Base-by-base conservation (phyloP, 1,140 invertebrate genomes). In the Orussus abietinus region DNA sequence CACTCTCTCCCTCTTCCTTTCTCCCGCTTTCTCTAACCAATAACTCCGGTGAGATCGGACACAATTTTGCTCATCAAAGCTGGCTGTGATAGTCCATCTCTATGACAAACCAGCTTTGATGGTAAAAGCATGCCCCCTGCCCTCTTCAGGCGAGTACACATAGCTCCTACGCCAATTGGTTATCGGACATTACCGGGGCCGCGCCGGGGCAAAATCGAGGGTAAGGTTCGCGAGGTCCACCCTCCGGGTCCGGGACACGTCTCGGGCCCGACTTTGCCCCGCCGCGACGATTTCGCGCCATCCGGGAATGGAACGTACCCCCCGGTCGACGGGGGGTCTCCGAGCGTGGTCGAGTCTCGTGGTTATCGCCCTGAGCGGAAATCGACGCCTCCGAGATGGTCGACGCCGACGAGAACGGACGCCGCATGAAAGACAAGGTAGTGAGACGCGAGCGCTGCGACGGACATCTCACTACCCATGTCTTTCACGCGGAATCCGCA, bases 381-480 rank as follows among this genome's bases (percentile, higher is more conserved):
- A n/a, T n/a, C n/a, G n/a, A n/a, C n/a, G n/a, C n/a, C n/a, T n/a
- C n/a, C n/a, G n/a, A n/a, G n/a, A n/a, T 42, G 9, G 35, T 33
- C 10, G 49, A 12, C 12, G 38, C 29, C 4, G 13, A 60, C 44
- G 43, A 43, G 38, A 34, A 52, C 64, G 49, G 56, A 64, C 64
- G 66, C 78, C 66, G 68, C 80, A 84, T 86, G 88, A 90, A 92
- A 90, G 88, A 92, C 88, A 91, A 86, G 85, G 82, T 90, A 92
- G 87, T 88, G 87, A 92, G 87, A 87, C 79, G 81, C 70, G 62
- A 62, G 59, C 64, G 54, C 59, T 53, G 53, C 54, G 49, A 53
- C n/a, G 71, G 77, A 80, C 87, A 90, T 90, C 86, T 91, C 88
- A 91, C 88, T 91, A 92, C 88, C 88, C 88, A 89, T 90, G 88